Percentiles rank a stretch among this genome's conserved stretches.
Evolutionary conservation across 2,888 invertebrate species (phyloP).

Genomic region (Drosophila acutilabella): DNA sequence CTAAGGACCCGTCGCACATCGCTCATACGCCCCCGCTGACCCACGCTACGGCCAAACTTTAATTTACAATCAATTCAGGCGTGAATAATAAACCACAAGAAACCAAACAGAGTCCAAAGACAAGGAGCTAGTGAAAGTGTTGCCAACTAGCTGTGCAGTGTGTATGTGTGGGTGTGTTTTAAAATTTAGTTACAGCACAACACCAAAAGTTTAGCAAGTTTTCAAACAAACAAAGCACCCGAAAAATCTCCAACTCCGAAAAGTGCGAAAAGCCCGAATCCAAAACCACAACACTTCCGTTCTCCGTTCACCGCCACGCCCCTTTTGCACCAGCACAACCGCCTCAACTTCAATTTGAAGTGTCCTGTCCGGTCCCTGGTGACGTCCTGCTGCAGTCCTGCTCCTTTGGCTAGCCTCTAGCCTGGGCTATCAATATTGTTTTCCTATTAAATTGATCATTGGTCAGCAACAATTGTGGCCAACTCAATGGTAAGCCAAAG

Average conservation of each 20-base stretch:
- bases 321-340: too few relatives aligned
- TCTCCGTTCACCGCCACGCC: conserved; percentile 15
- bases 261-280: conserved; percentile 5
- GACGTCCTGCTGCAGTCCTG: conserved; percentile 19
- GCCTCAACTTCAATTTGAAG: conserved; percentile 38
- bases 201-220: conserved; percentile 78
- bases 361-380: conserved; percentile 52
- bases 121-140: conserved; percentile 81
- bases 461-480: conserved; percentile 80
- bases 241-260: conserved; percentile 3
- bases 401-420: conserved; percentile 20
- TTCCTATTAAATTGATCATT: conserved; percentile 85
- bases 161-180: conserved; percentile 36
- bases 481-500: conserved; percentile 8
- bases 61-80: conserved; percentile 85
- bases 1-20: conserved; percentile 39
- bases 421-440: conserved; percentile 83
- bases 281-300: conserved; percentile 67
- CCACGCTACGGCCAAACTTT: conserved; percentile 75
- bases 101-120: conserved; percentile 72
- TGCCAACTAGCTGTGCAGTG: conserved; percentile 59
- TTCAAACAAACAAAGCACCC: conserved; percentile 63
- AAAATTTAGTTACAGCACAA: conserved; percentile 79
- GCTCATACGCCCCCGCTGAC: background rate
- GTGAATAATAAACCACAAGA: conserved; percentile 84